Evolutionary conservation across 2,888 invertebrate genomes (phyloP), one percentile per base, ranked within the genome.

Genomic region (Magallana nippona): DNA sequence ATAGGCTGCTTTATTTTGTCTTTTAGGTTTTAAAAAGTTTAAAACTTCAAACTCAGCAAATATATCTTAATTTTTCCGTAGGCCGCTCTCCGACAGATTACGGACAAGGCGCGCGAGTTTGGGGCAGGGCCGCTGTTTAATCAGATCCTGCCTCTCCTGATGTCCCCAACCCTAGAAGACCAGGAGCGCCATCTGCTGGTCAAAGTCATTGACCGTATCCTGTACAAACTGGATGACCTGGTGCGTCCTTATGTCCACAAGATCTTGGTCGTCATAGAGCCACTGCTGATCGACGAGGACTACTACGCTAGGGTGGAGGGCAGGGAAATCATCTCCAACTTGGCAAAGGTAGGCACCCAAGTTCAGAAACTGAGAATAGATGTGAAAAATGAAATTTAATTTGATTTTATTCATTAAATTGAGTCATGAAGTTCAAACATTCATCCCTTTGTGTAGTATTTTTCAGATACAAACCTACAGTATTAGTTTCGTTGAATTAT

Each of bases 231-330:
- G 90, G 99, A 99, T 93, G 99, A 99, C 95, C 95, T 99, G 91
- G 99, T 99, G 55, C 96, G 99, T 87, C 99, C 99, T 0, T 99
- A 99, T 93, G 99, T 99, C 0, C 99, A 99, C 95, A 99, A 99
- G 96, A 99, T 99, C 94, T 96, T 99, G 87, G 99, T 99, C 19
- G 99, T 99, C 5, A 99, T 99, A 94, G 99, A 99, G 95, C 99
- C 99, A 0, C 95, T 99, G 87, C 95, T 99, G 63, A 99, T 99
- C 94, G 99, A 99, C 94, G 99, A 99, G 96, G 99, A 99, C 95
- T 99, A 99, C 95, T 99, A 99, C 94, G 99, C 99, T 55, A 97
- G 99, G 94, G 99, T 99, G 11, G 99, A 99, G 95, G 99, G 99
- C 89, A 96, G 99, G 92, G 99, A 99, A 95, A 99, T 99, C 91